Conservation (phyloP, 1,140 invertebrate species). For the Holotrichia oblita region DNA sequence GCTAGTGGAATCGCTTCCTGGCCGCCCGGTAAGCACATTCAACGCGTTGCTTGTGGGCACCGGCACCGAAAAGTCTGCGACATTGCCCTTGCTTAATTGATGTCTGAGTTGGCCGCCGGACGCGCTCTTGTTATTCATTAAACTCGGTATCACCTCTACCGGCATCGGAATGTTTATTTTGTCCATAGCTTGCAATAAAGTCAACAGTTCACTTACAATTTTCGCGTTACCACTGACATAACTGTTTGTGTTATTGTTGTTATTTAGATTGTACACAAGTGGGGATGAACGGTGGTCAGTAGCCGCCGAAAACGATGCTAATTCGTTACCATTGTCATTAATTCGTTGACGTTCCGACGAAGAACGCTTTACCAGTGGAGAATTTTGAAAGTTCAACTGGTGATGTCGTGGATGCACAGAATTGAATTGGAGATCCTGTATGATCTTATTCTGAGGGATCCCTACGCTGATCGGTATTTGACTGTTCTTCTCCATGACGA, state of each 20-base stretch:
- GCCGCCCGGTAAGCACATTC: constrained; percentile 21
- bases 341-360: background rate
- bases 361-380: constrained; percentile 10
- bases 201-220: constrained; percentile 19
- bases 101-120: background rate
- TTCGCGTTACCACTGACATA: constrained; percentile 38
- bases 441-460: constrained; percentile 34
- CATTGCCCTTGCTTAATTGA: constrained; percentile 6
- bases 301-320: constrained; percentile 14
- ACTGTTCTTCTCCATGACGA: constrained; percentile 43
- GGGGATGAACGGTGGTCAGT: background rate
- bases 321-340: constrained; percentile 12
- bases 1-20: constrained; percentile 53
- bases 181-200: constrained; percentile 18
- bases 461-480: constrained; percentile 37
- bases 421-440: constrained; percentile 41
- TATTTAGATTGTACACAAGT: background rate
- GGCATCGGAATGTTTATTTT: constrained; percentile 34
- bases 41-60: background rate
- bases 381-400: background rate
- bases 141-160: constrained; percentile 36
- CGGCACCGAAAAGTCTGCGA: constrained; percentile 11
- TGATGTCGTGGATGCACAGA: constrained; percentile 34
- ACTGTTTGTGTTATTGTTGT: constrained; percentile 28
- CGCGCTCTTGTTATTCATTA: background rate